Evolutionary conservation across 2,888 invertebrate species (phyloP).

Genomic region (Gisinianus flammeolus): DNA sequence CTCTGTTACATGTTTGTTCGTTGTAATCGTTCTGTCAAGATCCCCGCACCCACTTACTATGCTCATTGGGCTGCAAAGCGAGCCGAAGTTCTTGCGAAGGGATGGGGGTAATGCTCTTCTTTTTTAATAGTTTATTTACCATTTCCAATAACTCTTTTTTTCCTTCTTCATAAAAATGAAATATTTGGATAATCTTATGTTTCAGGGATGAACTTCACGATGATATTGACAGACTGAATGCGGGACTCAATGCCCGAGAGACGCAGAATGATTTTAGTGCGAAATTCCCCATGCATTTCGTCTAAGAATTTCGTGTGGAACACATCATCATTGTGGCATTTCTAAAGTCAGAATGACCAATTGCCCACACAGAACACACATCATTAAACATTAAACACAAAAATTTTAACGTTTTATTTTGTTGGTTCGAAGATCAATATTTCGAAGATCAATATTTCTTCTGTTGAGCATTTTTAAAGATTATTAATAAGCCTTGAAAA

Average conservation of each 20-base stretch:
- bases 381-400: no score
- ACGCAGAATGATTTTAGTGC: background rate
- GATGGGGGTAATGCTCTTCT: slow-evolving; percentile 10
- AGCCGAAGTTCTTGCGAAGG: slow-evolving; percentile 39
- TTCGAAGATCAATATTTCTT: no score
- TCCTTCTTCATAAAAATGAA: no score
- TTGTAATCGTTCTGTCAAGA: slow-evolving; percentile 69
- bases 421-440: no score
- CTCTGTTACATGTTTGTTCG: slow-evolving; percentile 85
- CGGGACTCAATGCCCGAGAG: background rate
- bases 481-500: no score
- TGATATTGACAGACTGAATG: slow-evolving; percentile 4
- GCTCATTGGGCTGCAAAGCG: slow-evolving; percentile 46
- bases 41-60: slow-evolving; percentile 51
- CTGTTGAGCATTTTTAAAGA: no score
- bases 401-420: no score
- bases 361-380: no score
- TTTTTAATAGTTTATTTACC: background rate
- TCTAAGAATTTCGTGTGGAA: slow-evolving; percentile 21
- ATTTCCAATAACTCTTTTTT: no score
- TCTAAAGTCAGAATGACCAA: no score
- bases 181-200: no score
- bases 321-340: no score
- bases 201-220: slow-evolving; percentile 12
- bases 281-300: slow-evolving; percentile 32